Conservation (phyloP, 2,797 vertebrate genomes). For the Podargus strigoides region DNA sequence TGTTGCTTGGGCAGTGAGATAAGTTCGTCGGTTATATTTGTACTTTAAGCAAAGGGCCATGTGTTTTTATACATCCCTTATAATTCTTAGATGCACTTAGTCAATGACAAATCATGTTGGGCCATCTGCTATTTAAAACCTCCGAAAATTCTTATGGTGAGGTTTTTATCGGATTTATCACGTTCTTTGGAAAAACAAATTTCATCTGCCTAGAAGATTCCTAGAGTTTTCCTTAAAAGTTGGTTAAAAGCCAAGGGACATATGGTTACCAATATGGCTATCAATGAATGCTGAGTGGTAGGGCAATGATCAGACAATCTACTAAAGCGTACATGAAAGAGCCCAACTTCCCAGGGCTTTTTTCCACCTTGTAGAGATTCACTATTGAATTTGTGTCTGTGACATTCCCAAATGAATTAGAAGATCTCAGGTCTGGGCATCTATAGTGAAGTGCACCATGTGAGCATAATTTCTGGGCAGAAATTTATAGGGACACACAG, state of each 20-base stretch:
- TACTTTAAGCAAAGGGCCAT: neutral
- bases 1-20: neutral
- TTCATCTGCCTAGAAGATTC: neutral
- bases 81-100: neutral
- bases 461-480: neutral
- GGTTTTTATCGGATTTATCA: neutral
- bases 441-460: neutral
- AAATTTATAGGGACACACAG: neutral
- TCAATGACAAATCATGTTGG: neutral
- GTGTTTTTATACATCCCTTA: neutral
- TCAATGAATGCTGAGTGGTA: neutral
- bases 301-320: neutral
- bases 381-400: neutral
- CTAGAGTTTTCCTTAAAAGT: neutral
- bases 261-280: neutral
- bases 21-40: neutral
- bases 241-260: neutral
- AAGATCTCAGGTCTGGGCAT: neutral
- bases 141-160: neutral
- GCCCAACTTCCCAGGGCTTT: neutral
- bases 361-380: neutral
- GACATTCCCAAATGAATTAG: neutral
- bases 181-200: neutral
- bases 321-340: neutral
- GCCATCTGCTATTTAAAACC: neutral